phyloP scores from a whole-genome alignment of 2,888 invertebrate species.

The Coenonympha arcania region DNA sequence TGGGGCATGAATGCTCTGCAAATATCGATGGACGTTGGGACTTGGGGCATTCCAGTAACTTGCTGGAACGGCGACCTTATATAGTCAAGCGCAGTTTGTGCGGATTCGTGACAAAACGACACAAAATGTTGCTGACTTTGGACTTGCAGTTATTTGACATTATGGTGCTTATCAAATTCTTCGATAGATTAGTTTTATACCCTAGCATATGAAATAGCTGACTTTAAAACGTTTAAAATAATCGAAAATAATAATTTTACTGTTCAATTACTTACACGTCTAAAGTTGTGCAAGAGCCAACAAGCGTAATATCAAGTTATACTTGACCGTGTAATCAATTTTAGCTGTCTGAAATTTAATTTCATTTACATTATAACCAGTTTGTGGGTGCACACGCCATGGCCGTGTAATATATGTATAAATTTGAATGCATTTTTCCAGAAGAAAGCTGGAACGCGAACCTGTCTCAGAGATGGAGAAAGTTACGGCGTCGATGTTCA shows the following conservation, averaged over 20 bases:
- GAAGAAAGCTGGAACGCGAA: conserved; percentile 84
- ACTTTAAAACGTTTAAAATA: neutral
- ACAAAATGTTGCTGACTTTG: no score
- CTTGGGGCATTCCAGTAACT: no score
- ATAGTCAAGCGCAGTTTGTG: no score
- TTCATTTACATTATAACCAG: conserved; percentile 17
- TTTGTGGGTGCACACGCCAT: neutral
- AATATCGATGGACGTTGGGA: no score
- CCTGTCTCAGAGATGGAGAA: conserved; percentile 83
- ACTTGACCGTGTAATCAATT: conserved; percentile 10
- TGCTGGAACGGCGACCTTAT: no score
- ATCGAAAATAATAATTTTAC: neutral
- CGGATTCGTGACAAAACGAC: no score
- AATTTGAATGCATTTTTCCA: conserved; percentile 49
- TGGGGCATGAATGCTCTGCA: no score
- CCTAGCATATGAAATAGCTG: no score
- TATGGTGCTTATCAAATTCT: no score
- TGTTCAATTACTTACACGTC: neutral
- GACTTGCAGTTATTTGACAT: no score
- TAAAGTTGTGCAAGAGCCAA: conserved; percentile 6
- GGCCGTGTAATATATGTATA: conserved; percentile 8
- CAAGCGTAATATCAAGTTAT: conserved; percentile 14
- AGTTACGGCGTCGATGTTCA: conserved; percentile 80
- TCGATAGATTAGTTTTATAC: no score
- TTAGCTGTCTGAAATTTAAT: conserved; percentile 7